Percentiles rank a stretch among this genome's conserved stretches.
phyloP scores from a whole-genome alignment of 2,113 vertebrate species.

The Axis porcinus region DNA sequence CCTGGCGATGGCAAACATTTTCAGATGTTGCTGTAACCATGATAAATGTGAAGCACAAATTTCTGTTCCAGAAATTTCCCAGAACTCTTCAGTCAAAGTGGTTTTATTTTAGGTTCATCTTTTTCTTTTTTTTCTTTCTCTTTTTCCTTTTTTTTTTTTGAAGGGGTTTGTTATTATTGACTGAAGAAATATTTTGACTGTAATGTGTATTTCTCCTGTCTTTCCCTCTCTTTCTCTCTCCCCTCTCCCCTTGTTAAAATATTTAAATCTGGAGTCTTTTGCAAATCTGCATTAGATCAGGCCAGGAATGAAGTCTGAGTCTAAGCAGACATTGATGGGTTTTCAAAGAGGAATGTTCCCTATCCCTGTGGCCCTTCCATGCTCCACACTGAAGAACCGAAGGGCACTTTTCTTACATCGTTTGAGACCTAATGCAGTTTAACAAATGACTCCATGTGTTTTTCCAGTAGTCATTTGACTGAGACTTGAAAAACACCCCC shows the following conservation, averaged over 20 bases:
- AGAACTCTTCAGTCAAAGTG: constrained; percentile 59
- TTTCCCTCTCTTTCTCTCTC: background rate
- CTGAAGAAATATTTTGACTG: constrained; percentile 35
- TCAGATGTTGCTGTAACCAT: constrained; percentile 39
- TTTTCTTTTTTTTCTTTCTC: background rate
- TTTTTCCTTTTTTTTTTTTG: background rate
- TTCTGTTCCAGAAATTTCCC: constrained; percentile 66
- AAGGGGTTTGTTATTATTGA: constrained; percentile 1
- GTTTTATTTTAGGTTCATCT: constrained; percentile 18
- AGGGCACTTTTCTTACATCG: background rate
- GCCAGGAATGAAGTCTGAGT: constrained; percentile 12
- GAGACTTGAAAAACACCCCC: constrained; percentile 40
- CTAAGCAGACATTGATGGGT: background rate
- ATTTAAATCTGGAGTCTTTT: constrained; percentile 57
- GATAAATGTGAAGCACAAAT: constrained; percentile 41
- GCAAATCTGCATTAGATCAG: constrained; percentile 63
- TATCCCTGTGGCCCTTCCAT: constrained; percentile 32
- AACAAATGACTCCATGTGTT: constrained; percentile 42
- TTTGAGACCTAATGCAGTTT: constrained; percentile 57
- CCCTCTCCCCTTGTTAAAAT: background rate
- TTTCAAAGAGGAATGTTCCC: constrained; percentile 21
- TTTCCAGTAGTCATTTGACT: constrained; percentile 37
- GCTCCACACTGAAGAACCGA: background rate
- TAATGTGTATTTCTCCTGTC: background rate
- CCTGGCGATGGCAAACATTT: background rate